A percentile compares a stretch with the other conserved stretches of the same genome.
These are phyloP conservation scores for Nymphalis c-album DNA, from an alignment of 2,888 invertebrate species.

Conservation along the genomic window DNA sequence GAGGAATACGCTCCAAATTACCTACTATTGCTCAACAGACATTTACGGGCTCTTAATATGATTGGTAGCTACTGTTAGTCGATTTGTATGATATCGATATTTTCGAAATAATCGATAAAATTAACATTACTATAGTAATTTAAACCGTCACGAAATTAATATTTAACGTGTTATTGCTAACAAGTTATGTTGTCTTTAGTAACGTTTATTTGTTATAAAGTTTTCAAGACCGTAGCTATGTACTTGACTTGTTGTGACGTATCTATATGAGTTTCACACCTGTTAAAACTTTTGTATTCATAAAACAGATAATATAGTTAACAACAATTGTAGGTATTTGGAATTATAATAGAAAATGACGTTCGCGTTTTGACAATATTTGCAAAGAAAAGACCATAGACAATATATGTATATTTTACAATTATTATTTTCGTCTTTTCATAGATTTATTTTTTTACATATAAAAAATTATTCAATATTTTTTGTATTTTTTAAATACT, in stretches of 20 bases:
- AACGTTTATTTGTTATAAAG: background rate
- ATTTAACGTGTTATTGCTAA: background rate
- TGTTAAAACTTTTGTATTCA: conserved; percentile 12
- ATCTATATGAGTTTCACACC: conserved; percentile 8
- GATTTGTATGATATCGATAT: no score
- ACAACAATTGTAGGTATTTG: background rate
- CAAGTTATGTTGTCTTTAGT: background rate
- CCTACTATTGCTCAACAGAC: no score
- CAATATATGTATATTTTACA: background rate
- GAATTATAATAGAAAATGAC: background rate
- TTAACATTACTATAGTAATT: no score
- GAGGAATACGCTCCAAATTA: no score
- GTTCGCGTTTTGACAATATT: no score
- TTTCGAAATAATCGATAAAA: no score
- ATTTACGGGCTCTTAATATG: no score
- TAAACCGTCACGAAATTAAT: background rate
- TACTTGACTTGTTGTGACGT: conserved; percentile 12
- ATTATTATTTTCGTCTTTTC: background rate
- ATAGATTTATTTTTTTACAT: no score
- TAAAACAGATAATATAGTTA: background rate
- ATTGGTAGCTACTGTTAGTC: no score
- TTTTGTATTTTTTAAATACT: no score
- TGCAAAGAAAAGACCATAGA: background rate
- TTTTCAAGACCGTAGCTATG: background rate
- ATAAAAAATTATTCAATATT: no score